Evolutionary conservation across 1,140 invertebrate species (phyloP), one percentile per base, ranked within the genome.

Genomic region (Zaprionus davidi): DNA sequence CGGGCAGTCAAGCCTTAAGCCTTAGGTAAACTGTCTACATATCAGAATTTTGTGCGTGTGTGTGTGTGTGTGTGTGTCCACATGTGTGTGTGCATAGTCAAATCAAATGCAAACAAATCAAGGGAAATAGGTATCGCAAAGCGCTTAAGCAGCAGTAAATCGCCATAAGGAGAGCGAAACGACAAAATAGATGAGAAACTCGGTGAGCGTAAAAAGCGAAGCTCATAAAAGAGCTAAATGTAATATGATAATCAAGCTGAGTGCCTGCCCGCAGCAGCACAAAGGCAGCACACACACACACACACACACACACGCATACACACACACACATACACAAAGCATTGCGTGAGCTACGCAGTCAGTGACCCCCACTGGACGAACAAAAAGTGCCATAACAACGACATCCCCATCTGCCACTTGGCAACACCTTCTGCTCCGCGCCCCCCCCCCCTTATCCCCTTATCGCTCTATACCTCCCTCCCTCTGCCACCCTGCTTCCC

Each of bases 241-340:
- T 84, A 88, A 87, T 84, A 87, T 81, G 84, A 88, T 87, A 87
- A 87, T 87, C 84, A 83, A 81, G 71, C 68, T 78, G 78, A 88
- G 83, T 87, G 83, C 77, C 83, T 59, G 57, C 63, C 62, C 53
- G 26, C 9, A 24, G 49, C 36, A 64, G 46, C 41, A 66, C 63
- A 78, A 64, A 38, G 69, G 12, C 55, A 36, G 20, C 13, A 49
- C 22, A 31, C 31, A 44, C 36, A 17, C 38, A 46, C 36, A 44
- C 59, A 63, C 24, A 34, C 49, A 31, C 24, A n/a, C n/a, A n/a
- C 20, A 20, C 44, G 3, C 28, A 24, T 20, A 38, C 34, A 41
- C 36, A 17, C 24, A 38, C 6, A 15, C 4, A 26, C 34, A 41
- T 12, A 46, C 36, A 57, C 28, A 36, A 28, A 20, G 20, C 34